phyloP scores from a whole-genome alignment of 2,888 invertebrate species.

The Lottia gigantea region DNA sequence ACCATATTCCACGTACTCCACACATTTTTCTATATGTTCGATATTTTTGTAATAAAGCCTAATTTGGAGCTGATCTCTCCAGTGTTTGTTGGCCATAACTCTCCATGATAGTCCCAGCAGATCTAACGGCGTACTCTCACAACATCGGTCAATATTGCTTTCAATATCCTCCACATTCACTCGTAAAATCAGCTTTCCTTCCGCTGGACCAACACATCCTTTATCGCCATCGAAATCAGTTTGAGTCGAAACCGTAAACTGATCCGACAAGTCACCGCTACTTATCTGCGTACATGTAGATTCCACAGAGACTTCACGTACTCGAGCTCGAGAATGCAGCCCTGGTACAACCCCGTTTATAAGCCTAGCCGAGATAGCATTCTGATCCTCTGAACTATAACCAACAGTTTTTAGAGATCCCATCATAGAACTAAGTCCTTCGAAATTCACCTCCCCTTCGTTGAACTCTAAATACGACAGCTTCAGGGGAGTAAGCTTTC shows the following conservation, averaged over 20 bases:
- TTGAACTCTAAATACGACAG: not conserved
- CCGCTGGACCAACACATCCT: not conserved
- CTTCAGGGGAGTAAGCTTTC: not conserved
- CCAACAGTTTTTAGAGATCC: not conserved
- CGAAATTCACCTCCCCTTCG: not conserved
- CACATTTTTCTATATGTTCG: not conserved
- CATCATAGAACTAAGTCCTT: not conserved
- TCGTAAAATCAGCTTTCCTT: not conserved
- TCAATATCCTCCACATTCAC: not conserved
- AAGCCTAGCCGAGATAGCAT: not conserved
- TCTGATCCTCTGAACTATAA: not conserved
- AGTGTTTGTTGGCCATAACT: not conserved
- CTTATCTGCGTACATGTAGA: not conserved
- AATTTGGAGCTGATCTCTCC: slow-evolving; percentile 1
- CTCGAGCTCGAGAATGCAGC: not conserved
- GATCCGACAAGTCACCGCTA: slow-evolving; percentile 2
- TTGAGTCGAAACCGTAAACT: not conserved
- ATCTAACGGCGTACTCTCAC: not conserved
- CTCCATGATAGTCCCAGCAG: not conserved
- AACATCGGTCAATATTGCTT: not conserved
- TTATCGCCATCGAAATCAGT: not conserved
- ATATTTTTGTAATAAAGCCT: not conserved
- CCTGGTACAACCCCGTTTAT: not conserved
- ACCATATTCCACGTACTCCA: slow-evolving; percentile 1
- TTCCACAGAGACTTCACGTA: not conserved